Percentiles rank a stretch among this genome's conserved stretches.
Evolutionary conservation across 2,113 vertebrate genomes (phyloP).

Genomic region (Chauna torquata): DNA sequence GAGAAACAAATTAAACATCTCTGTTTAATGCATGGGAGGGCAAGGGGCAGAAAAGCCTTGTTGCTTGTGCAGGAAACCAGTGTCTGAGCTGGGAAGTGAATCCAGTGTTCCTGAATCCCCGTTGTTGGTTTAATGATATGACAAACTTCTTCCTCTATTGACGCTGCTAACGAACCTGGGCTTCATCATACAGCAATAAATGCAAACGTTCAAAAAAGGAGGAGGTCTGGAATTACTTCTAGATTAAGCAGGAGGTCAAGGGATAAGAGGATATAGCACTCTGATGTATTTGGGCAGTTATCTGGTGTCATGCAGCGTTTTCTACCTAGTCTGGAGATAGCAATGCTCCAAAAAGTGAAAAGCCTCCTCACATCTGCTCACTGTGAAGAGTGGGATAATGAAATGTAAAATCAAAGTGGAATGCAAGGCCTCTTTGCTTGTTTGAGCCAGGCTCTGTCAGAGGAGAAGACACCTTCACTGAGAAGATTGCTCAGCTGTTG

Average conservation of each 20-base stretch:
- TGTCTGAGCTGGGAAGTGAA: not conserved
- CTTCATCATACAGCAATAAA: not conserved
- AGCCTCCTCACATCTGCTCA: constrained; percentile 40
- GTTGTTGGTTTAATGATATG: not conserved
- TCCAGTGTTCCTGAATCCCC: not conserved
- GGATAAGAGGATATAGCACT: not conserved
- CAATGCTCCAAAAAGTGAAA: not conserved
- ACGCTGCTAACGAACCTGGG: not conserved
- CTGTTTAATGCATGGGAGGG: not conserved
- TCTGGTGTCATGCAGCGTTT: not conserved
- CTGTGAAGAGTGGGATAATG: constrained; percentile 45
- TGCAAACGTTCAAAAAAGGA: not conserved
- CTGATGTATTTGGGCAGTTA: not conserved
- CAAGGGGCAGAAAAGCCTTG: not conserved
- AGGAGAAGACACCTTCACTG: not conserved
- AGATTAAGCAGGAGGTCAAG: not conserved
- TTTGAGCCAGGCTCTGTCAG: not conserved
- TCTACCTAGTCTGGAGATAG: not conserved
- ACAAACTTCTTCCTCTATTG: not conserved
- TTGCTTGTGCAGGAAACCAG: not conserved
- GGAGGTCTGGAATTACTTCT: not conserved
- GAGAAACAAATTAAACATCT: not conserved
- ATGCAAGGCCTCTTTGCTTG: not conserved
- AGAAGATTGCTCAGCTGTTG: not conserved
- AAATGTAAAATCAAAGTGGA: constrained; percentile 49